Evolutionary conservation across 2,113 vertebrate species (phyloP).

Genomic region (Myotis lucifugus): DNA sequence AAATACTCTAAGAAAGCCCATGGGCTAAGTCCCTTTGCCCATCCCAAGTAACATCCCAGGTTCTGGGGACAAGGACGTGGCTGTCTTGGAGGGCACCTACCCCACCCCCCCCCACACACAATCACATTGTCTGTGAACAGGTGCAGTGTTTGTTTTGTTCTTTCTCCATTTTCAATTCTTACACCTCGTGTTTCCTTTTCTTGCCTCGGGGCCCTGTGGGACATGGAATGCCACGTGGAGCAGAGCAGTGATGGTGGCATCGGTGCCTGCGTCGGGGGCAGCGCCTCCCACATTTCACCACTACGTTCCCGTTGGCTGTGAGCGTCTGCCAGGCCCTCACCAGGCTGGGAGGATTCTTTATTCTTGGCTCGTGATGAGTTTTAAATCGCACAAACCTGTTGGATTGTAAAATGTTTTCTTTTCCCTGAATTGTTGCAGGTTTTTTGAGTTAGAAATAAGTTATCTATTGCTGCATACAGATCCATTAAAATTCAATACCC

Average conservation of each 20-base stretch:
- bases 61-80: neutral
- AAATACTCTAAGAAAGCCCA: neutral
- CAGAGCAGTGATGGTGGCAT: neutral
- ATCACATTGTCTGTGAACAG: neutral
- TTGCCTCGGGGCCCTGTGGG: neutral
- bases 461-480: neutral
- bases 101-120: neutral
- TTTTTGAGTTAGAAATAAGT: neutral
- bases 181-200: neutral
- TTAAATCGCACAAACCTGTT: neutral
- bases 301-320: neutral
- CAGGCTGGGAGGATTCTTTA: neutral
- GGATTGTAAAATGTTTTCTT: neutral
- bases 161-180: neutral
- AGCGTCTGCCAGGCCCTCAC: neutral
- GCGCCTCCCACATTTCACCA: neutral
- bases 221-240: too few relatives aligned
- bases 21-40: neutral
- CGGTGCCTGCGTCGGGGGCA: rapidly evolving
- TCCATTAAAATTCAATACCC: neutral
- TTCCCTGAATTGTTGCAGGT: neutral
- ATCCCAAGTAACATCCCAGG: neutral
- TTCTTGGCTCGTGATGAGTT: neutral
- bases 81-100: neutral
- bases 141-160: neutral